phyloP scores from a whole-genome alignment of 2,113 vertebrate genomes.

The Microcebus murinus region DNA sequence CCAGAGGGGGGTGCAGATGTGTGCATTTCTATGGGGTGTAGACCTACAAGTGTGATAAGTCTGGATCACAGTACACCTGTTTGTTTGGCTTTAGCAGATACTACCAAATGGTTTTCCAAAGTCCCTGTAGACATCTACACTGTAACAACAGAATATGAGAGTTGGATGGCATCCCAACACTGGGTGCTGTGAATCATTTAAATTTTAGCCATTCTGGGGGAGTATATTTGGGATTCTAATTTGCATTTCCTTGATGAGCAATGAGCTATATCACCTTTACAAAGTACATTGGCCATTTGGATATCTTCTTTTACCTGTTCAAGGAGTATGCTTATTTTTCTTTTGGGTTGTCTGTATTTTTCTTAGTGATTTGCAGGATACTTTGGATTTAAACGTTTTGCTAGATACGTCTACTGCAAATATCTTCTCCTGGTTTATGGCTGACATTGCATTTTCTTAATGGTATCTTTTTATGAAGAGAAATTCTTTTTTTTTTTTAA shows the following conservation, averaged over 20 bases:
- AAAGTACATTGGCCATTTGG: neutral
- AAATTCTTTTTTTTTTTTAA: neutral
- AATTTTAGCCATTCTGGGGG: neutral
- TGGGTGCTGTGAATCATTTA: fast-evolving
- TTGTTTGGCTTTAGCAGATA: neutral
- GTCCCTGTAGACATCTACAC: neutral
- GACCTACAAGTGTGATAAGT: neutral
- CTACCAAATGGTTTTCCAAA: neutral
- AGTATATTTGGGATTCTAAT: fast-evolving
- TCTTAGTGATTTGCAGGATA: neutral
- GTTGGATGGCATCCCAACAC: neutral
- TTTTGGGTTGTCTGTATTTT: neutral
- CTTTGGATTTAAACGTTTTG: neutral
- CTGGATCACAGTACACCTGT: fast-evolving
- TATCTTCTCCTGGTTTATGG: neutral
- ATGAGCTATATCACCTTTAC: neutral
- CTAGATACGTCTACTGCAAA: neutral
- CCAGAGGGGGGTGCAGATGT: neutral
- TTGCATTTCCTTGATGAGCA: neutral
- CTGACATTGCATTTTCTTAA: neutral
- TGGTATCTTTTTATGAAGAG: neutral
- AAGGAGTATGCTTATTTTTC: neutral
- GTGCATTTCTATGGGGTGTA: neutral
- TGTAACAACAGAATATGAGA: too few species aligned
- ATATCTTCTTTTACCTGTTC: neutral